Conservation (phyloP, 2,797 vertebrate species). For the Lepilemur ruficaudatus region DNA sequence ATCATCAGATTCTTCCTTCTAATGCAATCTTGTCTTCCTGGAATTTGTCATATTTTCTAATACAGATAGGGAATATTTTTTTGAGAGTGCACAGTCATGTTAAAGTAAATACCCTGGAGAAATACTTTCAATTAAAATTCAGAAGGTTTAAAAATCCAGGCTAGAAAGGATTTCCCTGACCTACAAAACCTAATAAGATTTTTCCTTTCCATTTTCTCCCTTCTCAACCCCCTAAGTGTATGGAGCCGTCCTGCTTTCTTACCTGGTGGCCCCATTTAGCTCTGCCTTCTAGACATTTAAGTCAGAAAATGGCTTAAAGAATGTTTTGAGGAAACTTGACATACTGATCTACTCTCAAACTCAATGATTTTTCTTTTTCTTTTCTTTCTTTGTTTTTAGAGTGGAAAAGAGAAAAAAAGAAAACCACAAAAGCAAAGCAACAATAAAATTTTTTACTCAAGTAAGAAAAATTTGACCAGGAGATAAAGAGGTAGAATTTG, state of each 20-base stretch:
- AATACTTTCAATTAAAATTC: conserved; percentile 82
- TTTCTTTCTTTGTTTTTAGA: background rate
- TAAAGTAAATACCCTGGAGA: conserved; percentile 79
- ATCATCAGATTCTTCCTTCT: conserved; percentile 30
- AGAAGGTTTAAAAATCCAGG: conserved; percentile 80
- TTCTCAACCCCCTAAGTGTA: conserved; percentile 14
- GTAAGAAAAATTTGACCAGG: conserved; percentile 54
- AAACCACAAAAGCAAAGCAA: conserved; percentile 23
- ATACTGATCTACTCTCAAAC: conserved; percentile 70
- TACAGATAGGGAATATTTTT: conserved; percentile 68
- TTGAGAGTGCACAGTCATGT: conserved; percentile 77
- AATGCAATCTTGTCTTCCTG: conserved; percentile 54
- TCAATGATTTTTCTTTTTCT: conserved; percentile 35
- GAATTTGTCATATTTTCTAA: conserved; percentile 62
- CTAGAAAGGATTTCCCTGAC: conserved; percentile 82
- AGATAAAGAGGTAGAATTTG: conserved; percentile 20
- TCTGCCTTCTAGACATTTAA: conserved; percentile 74
- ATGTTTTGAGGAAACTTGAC: conserved; percentile 68
- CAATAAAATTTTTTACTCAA: conserved; percentile 44
- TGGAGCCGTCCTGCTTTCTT: conserved; percentile 59
- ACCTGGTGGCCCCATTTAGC: conserved; percentile 72
- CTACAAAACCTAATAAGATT: conserved; percentile 81
- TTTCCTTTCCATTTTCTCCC: conserved; percentile 53
- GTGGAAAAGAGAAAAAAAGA: conserved; percentile 39
- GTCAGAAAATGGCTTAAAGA: conserved; percentile 68